phyloP scores from a whole-genome alignment of 1,140 invertebrate species.

The Drosophila pachea region DNA sequence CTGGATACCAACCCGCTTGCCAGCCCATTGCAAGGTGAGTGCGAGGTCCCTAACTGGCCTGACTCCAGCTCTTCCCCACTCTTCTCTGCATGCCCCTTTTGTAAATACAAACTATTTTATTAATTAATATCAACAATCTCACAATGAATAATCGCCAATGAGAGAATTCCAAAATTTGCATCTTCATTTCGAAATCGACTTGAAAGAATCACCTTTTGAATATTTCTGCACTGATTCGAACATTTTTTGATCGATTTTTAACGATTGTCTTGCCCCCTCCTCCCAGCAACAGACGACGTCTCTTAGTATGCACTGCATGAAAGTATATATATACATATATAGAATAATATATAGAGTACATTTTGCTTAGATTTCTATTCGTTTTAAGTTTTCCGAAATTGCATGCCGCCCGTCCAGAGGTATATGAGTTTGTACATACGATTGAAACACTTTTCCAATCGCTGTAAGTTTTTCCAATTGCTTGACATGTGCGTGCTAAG shows the following conservation, averaged over 20 bases:
- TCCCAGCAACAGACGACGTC: neutral
- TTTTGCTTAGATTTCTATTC: neutral
- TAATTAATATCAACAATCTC: neutral
- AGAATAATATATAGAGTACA: too few species aligned
- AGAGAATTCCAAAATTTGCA: too few species aligned
- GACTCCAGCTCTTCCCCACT: constrained; percentile 1
- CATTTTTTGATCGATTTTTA: neutral
- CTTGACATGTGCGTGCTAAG: constrained; percentile 77
- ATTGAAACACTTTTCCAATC: constrained; percentile 2
- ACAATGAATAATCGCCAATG: too few species aligned
- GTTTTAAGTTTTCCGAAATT: constrained; percentile 17
- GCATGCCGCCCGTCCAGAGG: constrained; percentile 24
- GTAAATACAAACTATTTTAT: constrained; percentile 8
- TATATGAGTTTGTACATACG: constrained; percentile 22
- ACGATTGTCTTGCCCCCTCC: neutral
- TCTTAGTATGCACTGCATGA: constrained; percentile 36
- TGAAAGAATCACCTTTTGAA: neutral
- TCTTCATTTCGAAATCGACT: constrained; percentile 34
- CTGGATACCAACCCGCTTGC: constrained; percentile 95
- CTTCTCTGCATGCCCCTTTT: constrained; percentile 16
- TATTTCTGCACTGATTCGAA: neutral
- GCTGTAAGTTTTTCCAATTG: constrained; percentile 76
- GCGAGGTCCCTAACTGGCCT: constrained; percentile 13
- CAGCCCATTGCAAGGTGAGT: constrained; percentile 92
- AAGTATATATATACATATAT: constrained; percentile 4